Evolutionary conservation across 2,797 vertebrate genomes (phyloP), one percentile per base, ranked within the genome.

Genomic region (Melanogrammus aeglefinus): DNA sequence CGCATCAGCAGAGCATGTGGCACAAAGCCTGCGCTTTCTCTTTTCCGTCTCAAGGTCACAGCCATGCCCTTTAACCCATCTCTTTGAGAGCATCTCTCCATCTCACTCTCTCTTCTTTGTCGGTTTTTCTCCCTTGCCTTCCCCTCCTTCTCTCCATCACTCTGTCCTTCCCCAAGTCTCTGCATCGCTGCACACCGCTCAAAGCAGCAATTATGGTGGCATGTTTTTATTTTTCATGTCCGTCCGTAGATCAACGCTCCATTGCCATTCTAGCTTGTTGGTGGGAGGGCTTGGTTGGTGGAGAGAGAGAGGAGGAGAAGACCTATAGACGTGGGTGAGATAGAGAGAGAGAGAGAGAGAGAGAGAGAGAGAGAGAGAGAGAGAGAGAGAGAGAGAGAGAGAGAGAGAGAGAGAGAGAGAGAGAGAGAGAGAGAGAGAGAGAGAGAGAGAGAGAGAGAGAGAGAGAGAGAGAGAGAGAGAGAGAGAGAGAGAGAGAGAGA

Each of bases 21-120:
- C 6, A 8, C 57, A 24, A 21, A 63, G 69, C 13, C 29, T 16
- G 10, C 69, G 31, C 81, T 88, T 83, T 84, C 84, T 80, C 91
- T 89, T 88, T 88, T 89, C 79, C 47, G 6, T 88, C 79, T 94
- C 92, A 93, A 94, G 94, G 92, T 91, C 90, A 93, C 80, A 75
- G 80, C 18, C 36, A 16, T 84, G 89, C 88, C 86, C 85, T 87
- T 83, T 77, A 73, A 47, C 27, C 82, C 81, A 75, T 39, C 74
- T 24, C 63, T 51, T 73, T 27, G 39, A 74, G 63, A 78, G 76
- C 70, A 74, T 79, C 69, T 27, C 73, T 71, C n/a, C 27, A 24
- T 27, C 38, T 85, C 86, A 84, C 83, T 81, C 86, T 74, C 73
- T 47, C 33, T 16, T 31, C 83, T 74, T 78, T 57, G 73, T 78